Conservation (phyloP, 2,113 vertebrate species). For the Morone saxatilis region DNA sequence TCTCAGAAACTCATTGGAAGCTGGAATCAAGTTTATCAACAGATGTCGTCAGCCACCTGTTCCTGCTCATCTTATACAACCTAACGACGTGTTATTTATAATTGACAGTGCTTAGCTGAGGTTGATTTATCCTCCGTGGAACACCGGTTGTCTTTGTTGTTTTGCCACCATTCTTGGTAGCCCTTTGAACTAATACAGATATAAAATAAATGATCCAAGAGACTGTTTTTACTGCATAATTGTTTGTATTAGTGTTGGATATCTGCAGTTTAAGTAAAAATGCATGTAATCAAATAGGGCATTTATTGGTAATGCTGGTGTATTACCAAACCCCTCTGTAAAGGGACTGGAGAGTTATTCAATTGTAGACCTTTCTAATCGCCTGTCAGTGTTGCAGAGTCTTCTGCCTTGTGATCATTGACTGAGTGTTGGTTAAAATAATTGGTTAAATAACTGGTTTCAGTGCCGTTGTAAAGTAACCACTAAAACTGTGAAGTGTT, state of each 20-base stretch:
- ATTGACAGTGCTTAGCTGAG: not conserved
- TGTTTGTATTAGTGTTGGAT: too few species aligned
- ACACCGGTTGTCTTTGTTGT: not conserved
- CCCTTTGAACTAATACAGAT: not conserved
- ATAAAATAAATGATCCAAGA: too few species aligned
- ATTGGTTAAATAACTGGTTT: too few species aligned
- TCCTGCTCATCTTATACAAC: not conserved
- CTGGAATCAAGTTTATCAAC: constrained; percentile 14
- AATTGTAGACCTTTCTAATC: not conserved
- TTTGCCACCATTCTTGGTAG: not conserved
- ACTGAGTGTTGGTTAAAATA: too few species aligned
- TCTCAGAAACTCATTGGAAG: not conserved
- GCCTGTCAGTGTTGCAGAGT: not conserved
- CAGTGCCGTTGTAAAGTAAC: too few species aligned
- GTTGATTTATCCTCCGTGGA: not conserved
- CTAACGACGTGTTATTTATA: not conserved
- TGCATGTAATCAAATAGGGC: not conserved
- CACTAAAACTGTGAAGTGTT: too few species aligned
- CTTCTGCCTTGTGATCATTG: too few species aligned
- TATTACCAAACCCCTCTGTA: not conserved
- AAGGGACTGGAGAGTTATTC: not conserved
- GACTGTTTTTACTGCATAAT: too few species aligned
- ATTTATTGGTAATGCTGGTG: not conserved
- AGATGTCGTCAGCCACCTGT: not conserved
- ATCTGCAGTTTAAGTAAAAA: not conserved